Evolutionary conservation across 2,113 vertebrate species (phyloP), one percentile per base, ranked within the genome.

Genomic region (Typhlomys cinereus): DNA sequence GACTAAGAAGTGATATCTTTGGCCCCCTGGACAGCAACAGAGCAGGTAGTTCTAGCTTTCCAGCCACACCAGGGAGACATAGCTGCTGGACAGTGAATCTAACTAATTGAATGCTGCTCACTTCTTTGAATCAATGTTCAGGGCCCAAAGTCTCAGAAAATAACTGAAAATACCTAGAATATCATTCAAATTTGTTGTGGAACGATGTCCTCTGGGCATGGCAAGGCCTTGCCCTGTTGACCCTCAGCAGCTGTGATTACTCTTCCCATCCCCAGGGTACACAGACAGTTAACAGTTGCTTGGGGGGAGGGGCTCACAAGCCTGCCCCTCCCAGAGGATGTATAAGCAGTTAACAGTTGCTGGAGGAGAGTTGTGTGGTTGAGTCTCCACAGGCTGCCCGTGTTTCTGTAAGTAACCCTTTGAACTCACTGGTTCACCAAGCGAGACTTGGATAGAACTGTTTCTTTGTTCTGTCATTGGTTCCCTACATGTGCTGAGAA

Each of bases 141-240:
- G 13, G 29, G 88, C 21, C 44, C 29, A 90, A 59, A 76, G 64
- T 80, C 50, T 80, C 10, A 52, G 10, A 91, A 71, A 48, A 11
- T 85, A 82, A 82, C 0, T 4, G 44, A 81, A 93, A 91, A 67
- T 64, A 66, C 74, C 39, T 36, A 85, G 15, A 62, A 85, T 70
- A 76, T 62, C 46, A 88, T 71, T 59, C 62, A 89, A 95, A 66
- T 71, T 67, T 52, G 64, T 39, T 69, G 64, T 84, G 81, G 81
- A 67, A 84, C 69, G 46, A 62, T 84, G 46, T 69, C 81, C 64
- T 69, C 81, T 23, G 15, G 62, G 48, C 46, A 69, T 20, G 31
- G 25, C 41, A 21, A 3, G 34, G 44, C 80, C 20, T 18, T 18
- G 20, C 57, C 61, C 25, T 66, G 34, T 29, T 69, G 81, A 69